Evolutionary conservation across 2,888 invertebrate genomes (phyloP).

Genomic region (Oligia latruncula): DNA sequence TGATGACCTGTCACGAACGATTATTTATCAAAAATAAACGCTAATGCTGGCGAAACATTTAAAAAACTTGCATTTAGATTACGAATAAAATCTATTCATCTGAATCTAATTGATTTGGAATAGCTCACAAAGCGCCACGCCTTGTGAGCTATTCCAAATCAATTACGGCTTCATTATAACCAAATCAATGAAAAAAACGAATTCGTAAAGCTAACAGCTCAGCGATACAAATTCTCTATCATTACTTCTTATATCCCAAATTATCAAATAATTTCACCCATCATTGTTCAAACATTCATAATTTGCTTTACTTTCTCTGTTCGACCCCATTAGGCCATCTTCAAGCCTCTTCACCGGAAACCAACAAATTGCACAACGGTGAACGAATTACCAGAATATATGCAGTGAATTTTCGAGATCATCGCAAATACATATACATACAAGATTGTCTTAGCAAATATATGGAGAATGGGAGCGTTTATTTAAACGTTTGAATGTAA

Average conservation of each 20-base stretch:
- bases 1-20: background rate
- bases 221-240: conserved; percentile 13
- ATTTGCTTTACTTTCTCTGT: conserved; percentile 48
- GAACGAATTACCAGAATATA: conserved; percentile 52
- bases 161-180: conserved; percentile 4
- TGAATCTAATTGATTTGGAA: background rate
- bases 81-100: background rate
- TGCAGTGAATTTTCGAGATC: conserved; percentile 61
- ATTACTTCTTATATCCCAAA: conserved; percentile 25
- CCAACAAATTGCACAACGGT: conserved; percentile 59
- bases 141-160: background rate
- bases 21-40: background rate
- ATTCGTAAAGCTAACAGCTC: background rate
- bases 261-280: conserved; percentile 34
- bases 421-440: conserved; percentile 58
- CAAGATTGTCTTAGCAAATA: conserved; percentile 50
- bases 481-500: conserved; percentile 18
- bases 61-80: background rate
- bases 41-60: background rate
- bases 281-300: conserved; percentile 36
- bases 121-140: background rate
- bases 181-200: background rate
- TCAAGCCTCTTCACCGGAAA: conserved; percentile 49
- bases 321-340: conserved; percentile 40
- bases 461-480: conserved; percentile 38